Evolutionary conservation across 2,888 invertebrate species (phyloP), one percentile per base, ranked within the genome.

Genomic region (Drosophila neoperkinsi): DNA sequence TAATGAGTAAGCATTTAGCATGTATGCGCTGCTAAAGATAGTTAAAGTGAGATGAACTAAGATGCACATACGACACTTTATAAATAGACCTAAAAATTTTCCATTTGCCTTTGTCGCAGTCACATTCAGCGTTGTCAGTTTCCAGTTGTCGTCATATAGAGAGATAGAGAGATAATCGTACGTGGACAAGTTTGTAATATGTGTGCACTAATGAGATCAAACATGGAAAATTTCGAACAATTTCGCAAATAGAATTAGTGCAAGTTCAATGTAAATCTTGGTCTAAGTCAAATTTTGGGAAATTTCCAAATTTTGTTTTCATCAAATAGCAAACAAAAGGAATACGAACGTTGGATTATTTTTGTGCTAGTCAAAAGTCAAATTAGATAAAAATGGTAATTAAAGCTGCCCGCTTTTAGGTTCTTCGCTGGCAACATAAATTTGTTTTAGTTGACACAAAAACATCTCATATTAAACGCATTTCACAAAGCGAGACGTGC

Each of bases 81-180:
- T 77, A 80, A 85, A 78, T 87, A 85, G 74, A 77, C 56, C 70
- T 76, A 72, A 82, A 25, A 84, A 84, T 77, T 90, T 88, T 89
- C 90, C 87, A 78, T 77, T 87, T 81, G 87, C 77, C 74, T 76
- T 75, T 79, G 80, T 73, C 63, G 67, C 63, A 31, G 80, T 73
- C 63, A 67, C 66, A 31, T 21, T 46, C 64, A 57, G 36, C 55
- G 31, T 31, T 33, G 41, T 50, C 55, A 28, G 18, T 28, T 38
- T 36, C 21, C 21, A 36, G 28, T 59, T 50, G 66, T 57, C 64
- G 55, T 63, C 62, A 58, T 57, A 58, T 36, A 25, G 25, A 46
- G 9, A 46, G 43, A 43, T 56, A 34, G 38, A 69, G 74, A 87
- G 85, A 87, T 89, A 89, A 89, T 82, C 71, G 58, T 34, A 30